Conservation (phyloP, 2,888 invertebrate genomes). For the Timema cristinae region DNA sequence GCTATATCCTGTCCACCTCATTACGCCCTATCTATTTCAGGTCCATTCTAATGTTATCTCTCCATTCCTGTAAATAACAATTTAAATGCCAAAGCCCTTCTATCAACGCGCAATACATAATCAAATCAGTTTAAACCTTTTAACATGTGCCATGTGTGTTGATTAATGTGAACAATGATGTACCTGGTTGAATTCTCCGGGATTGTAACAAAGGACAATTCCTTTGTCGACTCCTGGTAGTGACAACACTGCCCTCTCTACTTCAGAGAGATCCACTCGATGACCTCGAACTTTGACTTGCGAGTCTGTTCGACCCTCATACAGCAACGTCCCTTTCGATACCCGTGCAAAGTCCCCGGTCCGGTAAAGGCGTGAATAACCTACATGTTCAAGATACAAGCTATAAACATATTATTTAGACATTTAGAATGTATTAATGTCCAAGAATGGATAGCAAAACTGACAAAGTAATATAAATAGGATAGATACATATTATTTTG, state of each 20-base stretch:
- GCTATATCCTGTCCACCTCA: too few relatives aligned
- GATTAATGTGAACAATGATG: too few relatives aligned
- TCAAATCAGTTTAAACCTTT: background rate
- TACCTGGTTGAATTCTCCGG: conserved; percentile 57
- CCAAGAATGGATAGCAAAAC: background rate
- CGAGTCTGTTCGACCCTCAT: conserved; percentile 80
- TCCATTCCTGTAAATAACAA: too few relatives aligned
- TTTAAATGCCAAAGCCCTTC: too few relatives aligned
- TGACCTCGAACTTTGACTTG: conserved; percentile 81
- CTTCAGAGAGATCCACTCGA: conserved; percentile 78
- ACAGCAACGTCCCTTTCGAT: conserved; percentile 59
- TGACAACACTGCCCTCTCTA: conserved; percentile 66
- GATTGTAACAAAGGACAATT: conserved; percentile 73
- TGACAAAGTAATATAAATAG: background rate
- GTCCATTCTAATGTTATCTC: too few relatives aligned
- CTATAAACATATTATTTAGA: background rate
- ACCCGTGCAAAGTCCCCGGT: conserved; percentile 82
- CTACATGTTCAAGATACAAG: conserved; percentile 42
- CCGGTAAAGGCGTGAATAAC: conserved; percentile 68
- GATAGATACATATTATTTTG: too few relatives aligned
- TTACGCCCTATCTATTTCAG: too few relatives aligned
- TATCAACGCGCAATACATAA: too few relatives aligned
- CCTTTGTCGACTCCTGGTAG: conserved; percentile 67
- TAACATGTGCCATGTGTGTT: background rate
- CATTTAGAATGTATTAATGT: background rate